Percentiles rank a stretch among this genome's conserved stretches.
These are phyloP conservation scores for Sorex fumeus DNA, from an alignment of 2,113 vertebrate genomes.

Conservation along the genomic window DNA sequence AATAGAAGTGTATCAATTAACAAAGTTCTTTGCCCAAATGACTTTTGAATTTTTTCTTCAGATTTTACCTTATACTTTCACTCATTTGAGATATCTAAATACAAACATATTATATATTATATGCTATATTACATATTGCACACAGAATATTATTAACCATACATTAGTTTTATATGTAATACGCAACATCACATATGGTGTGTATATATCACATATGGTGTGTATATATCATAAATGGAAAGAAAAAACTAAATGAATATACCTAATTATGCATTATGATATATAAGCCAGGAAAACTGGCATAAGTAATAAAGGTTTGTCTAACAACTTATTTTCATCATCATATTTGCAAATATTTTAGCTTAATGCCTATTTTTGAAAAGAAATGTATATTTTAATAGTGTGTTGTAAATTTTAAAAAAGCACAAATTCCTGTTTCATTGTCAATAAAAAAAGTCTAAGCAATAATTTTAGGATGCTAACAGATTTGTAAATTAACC, in stretches of 20 bases:
- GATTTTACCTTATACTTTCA: neutral
- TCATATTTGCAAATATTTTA: neutral
- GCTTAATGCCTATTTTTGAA: neutral
- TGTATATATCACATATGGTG: no score
- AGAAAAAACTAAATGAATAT: neutral
- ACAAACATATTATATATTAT: neutral
- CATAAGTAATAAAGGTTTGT: neutral
- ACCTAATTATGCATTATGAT: neutral
- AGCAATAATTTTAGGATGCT: neutral
- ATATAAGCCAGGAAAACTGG: neutral
- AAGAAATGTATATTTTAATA: neutral
- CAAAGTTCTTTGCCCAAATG: neutral
- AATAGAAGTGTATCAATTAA: neutral
- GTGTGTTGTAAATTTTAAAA: neutral
- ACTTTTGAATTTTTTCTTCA: neutral
- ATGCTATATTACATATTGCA: no score
- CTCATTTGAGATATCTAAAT: neutral
- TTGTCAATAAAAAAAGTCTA: neutral
- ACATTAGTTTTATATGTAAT: no score
- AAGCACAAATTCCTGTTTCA: neutral
- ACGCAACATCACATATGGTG: no score
- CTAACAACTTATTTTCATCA: neutral
- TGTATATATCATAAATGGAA: neutral
- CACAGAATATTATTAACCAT: no score
- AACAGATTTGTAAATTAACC: neutral